Base-by-base conservation (phyloP, 2,888 invertebrate species). In the Rosalia funebris region DNA sequence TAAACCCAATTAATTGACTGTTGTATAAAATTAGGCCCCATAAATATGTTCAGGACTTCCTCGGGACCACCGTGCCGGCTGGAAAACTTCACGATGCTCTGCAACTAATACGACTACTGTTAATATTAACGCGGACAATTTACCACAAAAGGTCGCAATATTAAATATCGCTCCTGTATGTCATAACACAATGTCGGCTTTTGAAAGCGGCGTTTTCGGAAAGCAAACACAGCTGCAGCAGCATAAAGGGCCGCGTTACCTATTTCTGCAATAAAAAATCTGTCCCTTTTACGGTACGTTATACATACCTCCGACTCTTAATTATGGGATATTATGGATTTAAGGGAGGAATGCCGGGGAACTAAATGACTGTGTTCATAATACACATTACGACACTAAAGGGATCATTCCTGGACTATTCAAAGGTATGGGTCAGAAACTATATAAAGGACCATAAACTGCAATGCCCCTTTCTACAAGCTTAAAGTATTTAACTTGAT, bases 81-180 rank as follows among this genome's bases (percentile, higher is more conserved):
- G 19, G 14, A n/a, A 19, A 36, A 16, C 36, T 48, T 36, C 37
- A 34, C 10, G 16, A 37, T 19, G 15, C 19, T 39, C 12, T 16
- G 53, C 19, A 32, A 14, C 31, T 53, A 41, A 11, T n/a, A 53
- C 36, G 31, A 25, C 7, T 7, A 3, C 25, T 25, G 25, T 25
- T 25, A 14, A 42, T 41, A 19, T 53, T 39, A 42, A 42, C 17
- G n/a, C 17, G 14, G 45, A 7, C 45, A 45, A 45, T 45, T 41
- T 55, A 37, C 45, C n/a, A 45, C 44, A 17, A 55, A 36, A 55
- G 42, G 19, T 32, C 19, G 36, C 31, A 36, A 39, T 34, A 45
- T 36, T 36, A 44, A 55, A 55, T 55, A 45, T 41, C 34, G 32
- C 36, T 55, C 36, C 37, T 55, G 34, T 37, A n/a, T 55, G 55